A percentile compares a stretch with the other conserved stretches of the same genome.
Evolutionary conservation across 2,113 vertebrate genomes (phyloP).

Genomic region (Seriola quinqueradiata): DNA sequence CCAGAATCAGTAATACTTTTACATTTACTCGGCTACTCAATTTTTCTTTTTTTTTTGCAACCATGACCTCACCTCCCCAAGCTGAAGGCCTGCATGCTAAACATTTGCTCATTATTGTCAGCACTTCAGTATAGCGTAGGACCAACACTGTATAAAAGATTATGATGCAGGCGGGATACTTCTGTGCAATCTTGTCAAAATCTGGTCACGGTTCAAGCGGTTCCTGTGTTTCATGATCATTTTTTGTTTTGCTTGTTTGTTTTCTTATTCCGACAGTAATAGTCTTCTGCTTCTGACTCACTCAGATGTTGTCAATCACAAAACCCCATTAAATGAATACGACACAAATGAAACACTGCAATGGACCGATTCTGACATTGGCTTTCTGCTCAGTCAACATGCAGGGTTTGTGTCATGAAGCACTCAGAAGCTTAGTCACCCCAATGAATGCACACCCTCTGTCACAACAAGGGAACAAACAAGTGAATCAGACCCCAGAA

Average conservation of each 20-base stretch:
- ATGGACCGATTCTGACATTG: not conserved
- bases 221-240: not conserved
- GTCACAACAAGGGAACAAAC: conserved; percentile 8
- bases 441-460: not conserved
- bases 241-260: too few relatives aligned
- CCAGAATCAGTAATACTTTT: not conserved
- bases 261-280: not conserved
- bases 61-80: not conserved
- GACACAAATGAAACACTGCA: not conserved
- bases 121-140: not conserved
- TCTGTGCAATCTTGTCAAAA: not conserved
- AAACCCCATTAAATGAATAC: not conserved
- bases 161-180: conserved; percentile 6
- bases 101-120: conserved; percentile 11
- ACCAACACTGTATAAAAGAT: conserved; percentile 3
- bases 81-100: not conserved
- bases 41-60: not conserved
- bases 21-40: conserved; percentile 1
- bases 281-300: not conserved
- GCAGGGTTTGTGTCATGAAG: conserved; percentile 3
- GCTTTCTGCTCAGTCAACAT: not conserved
- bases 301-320: not conserved
- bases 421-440: conserved; percentile 16
- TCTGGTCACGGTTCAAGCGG: not conserved
- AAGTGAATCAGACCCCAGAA: conserved; percentile 47